Conservation (phyloP, 1,140 invertebrate genomes). For the Heliconius hermathena region DNA sequence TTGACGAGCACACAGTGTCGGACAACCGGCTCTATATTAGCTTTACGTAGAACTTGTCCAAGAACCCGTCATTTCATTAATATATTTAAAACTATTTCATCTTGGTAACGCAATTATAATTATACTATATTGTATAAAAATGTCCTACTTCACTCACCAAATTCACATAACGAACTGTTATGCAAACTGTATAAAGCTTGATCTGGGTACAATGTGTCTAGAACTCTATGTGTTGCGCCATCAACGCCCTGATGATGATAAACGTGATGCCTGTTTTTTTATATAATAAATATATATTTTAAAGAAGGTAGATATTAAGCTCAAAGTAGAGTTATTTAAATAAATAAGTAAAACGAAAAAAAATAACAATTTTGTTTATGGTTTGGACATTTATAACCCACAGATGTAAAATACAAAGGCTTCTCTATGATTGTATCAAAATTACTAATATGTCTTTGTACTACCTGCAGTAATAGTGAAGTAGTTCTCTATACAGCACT, state of each 20-base stretch:
- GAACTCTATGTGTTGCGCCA: constrained; percentile 86
- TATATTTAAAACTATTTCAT: not conserved
- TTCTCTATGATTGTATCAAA: not conserved
- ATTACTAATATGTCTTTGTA: not conserved
- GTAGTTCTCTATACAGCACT: constrained; percentile 3
- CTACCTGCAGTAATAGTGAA: not conserved
- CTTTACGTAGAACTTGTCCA: not conserved
- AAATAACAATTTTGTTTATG: no score
- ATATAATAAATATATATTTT: not conserved
- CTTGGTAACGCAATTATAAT: not conserved
- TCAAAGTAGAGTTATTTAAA: no score
- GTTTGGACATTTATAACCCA: no score
- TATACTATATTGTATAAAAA: not conserved
- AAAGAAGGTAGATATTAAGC: no score
- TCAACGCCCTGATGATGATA: constrained; percentile 91
- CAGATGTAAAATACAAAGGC: not conserved
- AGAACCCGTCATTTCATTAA: not conserved
- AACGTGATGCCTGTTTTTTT: constrained; percentile 86
- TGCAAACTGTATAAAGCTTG: constrained; percentile 90
- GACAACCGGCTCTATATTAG: not conserved
- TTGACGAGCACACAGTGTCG: not conserved
- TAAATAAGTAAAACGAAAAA: no score
- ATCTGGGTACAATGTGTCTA: constrained; percentile 87
- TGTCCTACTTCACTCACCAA: constrained; percentile 72
- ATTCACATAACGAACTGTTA: constrained; percentile 92